Evolutionary conservation across 2,888 invertebrate species (phyloP).

Genomic region (Drosophila imparisetae): DNA sequence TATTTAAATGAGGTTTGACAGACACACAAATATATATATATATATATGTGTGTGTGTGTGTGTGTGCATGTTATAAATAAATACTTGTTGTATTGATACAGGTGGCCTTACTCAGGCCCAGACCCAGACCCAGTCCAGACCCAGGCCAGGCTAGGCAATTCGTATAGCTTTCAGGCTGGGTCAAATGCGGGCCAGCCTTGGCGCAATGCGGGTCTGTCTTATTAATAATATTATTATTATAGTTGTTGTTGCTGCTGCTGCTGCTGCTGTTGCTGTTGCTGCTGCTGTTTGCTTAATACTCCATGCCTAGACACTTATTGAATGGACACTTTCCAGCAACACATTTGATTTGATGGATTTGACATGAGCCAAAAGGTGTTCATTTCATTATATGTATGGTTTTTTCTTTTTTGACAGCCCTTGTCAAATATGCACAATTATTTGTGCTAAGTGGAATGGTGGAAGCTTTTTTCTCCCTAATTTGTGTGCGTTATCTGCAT

Average conservation of each 20-base stretch:
- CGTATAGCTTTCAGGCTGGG: conserved; percentile 5
- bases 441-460: not conserved
- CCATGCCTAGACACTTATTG: conserved; percentile 25
- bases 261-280: not conserved
- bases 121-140: not conserved
- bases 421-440: conserved; percentile 29
- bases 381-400: not conserved
- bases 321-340: conserved; percentile 29
- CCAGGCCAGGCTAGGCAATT: not conserved
- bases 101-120: conserved; percentile 58
- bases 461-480: not conserved
- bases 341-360: conserved; percentile 38
- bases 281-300: conserved; percentile 49
- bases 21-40: conserved; percentile 38
- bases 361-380: conserved; percentile 33
- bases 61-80: conserved; percentile 33
- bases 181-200: conserved; percentile 54
- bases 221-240: conserved; percentile 6
- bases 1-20: conserved; percentile 81
- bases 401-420: conserved; percentile 11
- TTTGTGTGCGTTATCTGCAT: not conserved
- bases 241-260: not conserved
- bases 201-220: conserved; percentile 56
- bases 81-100: conserved; percentile 65
- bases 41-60: conserved; percentile 3